Percentiles rank a stretch among this genome's conserved stretches.
phyloP scores from a whole-genome alignment of 2,113 vertebrate genomes.

The Amphiprion percula region DNA sequence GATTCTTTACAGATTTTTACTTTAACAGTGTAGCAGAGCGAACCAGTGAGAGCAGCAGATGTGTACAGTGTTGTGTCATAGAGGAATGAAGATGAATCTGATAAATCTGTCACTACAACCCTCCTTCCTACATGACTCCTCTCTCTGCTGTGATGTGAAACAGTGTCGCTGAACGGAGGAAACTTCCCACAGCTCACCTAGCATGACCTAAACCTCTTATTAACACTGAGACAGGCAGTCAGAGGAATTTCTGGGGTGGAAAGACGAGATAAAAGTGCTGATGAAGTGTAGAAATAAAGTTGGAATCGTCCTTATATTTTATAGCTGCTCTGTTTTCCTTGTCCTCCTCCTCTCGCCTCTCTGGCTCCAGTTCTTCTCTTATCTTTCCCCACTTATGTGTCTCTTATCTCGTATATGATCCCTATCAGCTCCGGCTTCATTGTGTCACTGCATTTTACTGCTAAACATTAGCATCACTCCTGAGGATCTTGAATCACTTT shows the following conservation, averaged over 20 bases:
- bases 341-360: conserved; percentile 2
- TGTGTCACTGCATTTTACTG: conserved; percentile 27
- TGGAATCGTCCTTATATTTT: conserved; percentile 17
- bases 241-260: conserved; percentile 20
- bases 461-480: conserved; percentile 14
- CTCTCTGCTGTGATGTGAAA: conserved; percentile 18
- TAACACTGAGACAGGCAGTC: conserved; percentile 12
- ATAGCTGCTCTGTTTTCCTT: conserved; percentile 14
- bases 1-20: too few species aligned
- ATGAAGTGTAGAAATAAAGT: not conserved
- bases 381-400: conserved; percentile 19
- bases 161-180: conserved; percentile 17
- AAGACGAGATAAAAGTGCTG: conserved; percentile 2
- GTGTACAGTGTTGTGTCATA: conserved; percentile 21
- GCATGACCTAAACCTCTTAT: conserved; percentile 65
- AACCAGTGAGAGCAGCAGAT: not conserved
- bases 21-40: too few species aligned
- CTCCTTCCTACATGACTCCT: conserved; percentile 18
- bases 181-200: conserved; percentile 65
- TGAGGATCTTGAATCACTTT: conserved; percentile 10
- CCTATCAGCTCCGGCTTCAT: conserved; percentile 17
- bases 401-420: conserved; percentile 42
- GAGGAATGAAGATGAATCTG: conserved; percentile 38
- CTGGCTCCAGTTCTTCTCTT: not conserved
- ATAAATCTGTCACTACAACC: conserved; percentile 43